Evolutionary conservation across 2,797 vertebrate genomes (phyloP), one percentile per base, ranked within the genome.

Genomic region (Acanthurus tractus): DNA sequence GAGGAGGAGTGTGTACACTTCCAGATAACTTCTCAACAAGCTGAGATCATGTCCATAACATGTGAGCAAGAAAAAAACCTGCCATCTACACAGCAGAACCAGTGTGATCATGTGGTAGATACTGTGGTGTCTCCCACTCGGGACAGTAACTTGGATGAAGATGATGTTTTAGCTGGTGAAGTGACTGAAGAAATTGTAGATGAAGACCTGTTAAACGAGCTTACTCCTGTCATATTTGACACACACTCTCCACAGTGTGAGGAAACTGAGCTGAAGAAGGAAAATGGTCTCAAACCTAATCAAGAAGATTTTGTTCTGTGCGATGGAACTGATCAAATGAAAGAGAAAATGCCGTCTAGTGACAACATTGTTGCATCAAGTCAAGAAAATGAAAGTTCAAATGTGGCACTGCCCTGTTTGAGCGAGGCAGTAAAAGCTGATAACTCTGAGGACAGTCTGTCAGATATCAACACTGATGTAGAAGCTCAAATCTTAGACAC

Each of bases 81-180:
- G 18, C 17, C 22, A 23, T 53, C 48, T 53, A 44, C 25, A 40
- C 17, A 65, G 48, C 70, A 68, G 34, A 74, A 77, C 12, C 68
- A 76, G 12, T 0, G 15, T 44, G 46, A 79, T 42, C 4, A 29
- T 22, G 8, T 46, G 23, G 52, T 0, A 0, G 66, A 70, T 9
- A 22, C 46, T n/a, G 20, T 11, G 25, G 22, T 1, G 0, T 3
- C 3, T 0, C 22, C n/a, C 0, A 22, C 18, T 48, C 2, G 11
- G 4, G 20, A 46, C 11, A 2, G 25, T 14, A 54, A 53, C 18
- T 1, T 15, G 13, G 57, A 12, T 15, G 25, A 50, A 46, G 45
- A 36, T 10, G 8, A 1, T 22, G 23, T 25, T 48, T 14, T 7
- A 13, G 40, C 18, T 0, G 23, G 2, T 17, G 42, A 62, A 10